phyloP scores from a whole-genome alignment of 2,797 vertebrate species.

The Acipenser oxyrinchus region DNA sequence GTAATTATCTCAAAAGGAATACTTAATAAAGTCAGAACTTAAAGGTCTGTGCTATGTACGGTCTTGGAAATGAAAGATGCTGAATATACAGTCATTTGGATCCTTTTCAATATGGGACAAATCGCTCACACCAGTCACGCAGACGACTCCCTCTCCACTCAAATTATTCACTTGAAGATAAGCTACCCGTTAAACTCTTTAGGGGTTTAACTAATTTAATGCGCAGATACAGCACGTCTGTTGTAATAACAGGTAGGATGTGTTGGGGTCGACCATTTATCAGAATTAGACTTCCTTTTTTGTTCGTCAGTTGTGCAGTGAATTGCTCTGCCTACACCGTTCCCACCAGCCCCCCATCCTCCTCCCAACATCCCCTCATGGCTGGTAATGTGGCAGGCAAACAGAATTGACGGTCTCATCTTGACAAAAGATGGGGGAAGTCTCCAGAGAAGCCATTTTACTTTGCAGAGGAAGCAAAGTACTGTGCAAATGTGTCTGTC shows the following conservation, averaged over 20 bases:
- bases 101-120: conserved; percentile 65
- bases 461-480: conserved; percentile 82
- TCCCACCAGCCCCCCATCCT: conserved; percentile 37
- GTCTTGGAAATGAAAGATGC: conserved; percentile 53
- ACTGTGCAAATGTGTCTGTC: conserved; percentile 74
- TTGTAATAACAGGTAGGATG: conserved; percentile 81
- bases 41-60: conserved; percentile 47
- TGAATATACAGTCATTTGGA: conserved; percentile 55
- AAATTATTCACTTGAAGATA: conserved; percentile 78
- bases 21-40: conserved; percentile 44
- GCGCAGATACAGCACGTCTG: conserved; percentile 67
- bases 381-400: conserved; percentile 90
- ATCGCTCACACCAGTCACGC: conserved; percentile 71
- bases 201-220: conserved; percentile 79
- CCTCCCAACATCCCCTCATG: conserved; percentile 53
- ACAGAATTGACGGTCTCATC: conserved; percentile 95
- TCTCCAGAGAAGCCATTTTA: conserved; percentile 82
- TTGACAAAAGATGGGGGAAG: conserved; percentile 79
- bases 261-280: conserved; percentile 83
- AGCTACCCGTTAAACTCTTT: conserved; percentile 66
- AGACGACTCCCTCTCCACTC: conserved; percentile 62
- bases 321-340: conserved; percentile 69
- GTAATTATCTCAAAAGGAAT: conserved; percentile 17
- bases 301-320: conserved; percentile 48
- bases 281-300: conserved; percentile 81